Evolutionary conservation across 2,888 invertebrate species (phyloP), one percentile per base, ranked within the genome.

Genomic region (Orchesella flavescens): DNA sequence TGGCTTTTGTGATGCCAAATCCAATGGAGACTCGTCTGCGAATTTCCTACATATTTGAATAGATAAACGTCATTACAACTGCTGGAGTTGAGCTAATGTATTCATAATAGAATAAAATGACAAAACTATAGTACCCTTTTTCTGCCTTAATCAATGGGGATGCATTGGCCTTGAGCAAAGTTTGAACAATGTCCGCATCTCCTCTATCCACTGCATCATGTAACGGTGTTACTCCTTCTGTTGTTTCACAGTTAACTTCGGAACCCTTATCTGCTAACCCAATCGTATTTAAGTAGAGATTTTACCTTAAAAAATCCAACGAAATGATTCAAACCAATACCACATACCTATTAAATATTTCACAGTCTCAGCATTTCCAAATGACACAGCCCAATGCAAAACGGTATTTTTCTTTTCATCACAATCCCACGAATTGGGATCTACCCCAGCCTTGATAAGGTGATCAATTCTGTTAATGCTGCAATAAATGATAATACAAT

Each of bases 321-420:
- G 46, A 24, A 71, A 15, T 57, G 15, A 23, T 34, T 46, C 12
- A 65, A 43, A 69, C 19, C 1, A 71, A 59, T 53, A 59, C 17
- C 43, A 59, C 84, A 86, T 90, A 93, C 93, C 91, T 88, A 92
- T 91, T 57, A 93, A 90, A 89, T 91, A 92, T 81, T 91, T 90
- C 0, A 93, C 91, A 75, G 92, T 91, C 84, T 92, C 92, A 84
- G 90, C 90, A 88, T 92, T 92, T 59, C 92, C 92, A 89, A 92
- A 93, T 86, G 92, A 92, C 24, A 93, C 93, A 44, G 93, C 93
- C 93, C 93, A 93, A 89, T 93, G 93, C 21, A 93, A 89, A 1
- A 93, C 92, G 1, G 93, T 92, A 89, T 93, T 93, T 87, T 91
- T 90, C 86, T 92, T 93, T 55, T 91, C 91, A 74, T 91, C 91